Evolutionary conservation across 2,113 vertebrate genomes (phyloP).

Genomic region (Nipponia nippon): DNA sequence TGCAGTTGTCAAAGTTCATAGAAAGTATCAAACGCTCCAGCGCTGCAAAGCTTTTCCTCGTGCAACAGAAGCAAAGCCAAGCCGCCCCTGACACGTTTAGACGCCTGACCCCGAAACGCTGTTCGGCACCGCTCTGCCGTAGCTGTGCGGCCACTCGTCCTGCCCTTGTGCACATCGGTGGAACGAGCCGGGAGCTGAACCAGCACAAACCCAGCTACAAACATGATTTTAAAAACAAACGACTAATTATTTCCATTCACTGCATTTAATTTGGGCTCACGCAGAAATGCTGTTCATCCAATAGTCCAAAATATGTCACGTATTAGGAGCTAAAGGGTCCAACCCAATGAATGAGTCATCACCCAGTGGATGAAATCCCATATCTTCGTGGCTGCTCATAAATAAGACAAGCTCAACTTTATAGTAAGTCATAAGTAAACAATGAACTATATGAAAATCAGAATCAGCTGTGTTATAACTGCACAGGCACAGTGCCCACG

Average conservation of each 20-base stretch:
- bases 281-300: slow-evolving; percentile 9
- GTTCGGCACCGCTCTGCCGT: not conserved
- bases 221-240: slow-evolving; percentile 34
- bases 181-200: not conserved
- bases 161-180: not conserved
- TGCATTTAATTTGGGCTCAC: not conserved
- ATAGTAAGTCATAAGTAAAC: slow-evolving; percentile 69
- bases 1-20: slow-evolving; percentile 11
- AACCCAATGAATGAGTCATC: slow-evolving; percentile 56
- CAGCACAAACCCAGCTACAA: slow-evolving; percentile 13
- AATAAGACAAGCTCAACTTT: slow-evolving; percentile 56
- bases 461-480: slow-evolving; percentile 52
- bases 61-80: not conserved
- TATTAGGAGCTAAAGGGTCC: slow-evolving; percentile 37
- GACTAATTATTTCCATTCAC: slow-evolving; percentile 47
- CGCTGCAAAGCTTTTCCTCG: not conserved
- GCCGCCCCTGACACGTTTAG: not conserved
- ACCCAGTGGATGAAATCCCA: slow-evolving; percentile 55
- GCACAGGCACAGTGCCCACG: not conserved
- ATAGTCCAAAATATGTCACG: slow-evolving; percentile 38
- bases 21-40: not conserved
- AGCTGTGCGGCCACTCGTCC: not conserved
- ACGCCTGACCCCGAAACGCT: not conserved
- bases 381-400: slow-evolving; percentile 52
- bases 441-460: slow-evolving; percentile 62